These are phyloP conservation scores for Dicrurus megarhynchus DNA, from an alignment of 2,113 vertebrate genomes.

Conservation along the genomic window DNA sequence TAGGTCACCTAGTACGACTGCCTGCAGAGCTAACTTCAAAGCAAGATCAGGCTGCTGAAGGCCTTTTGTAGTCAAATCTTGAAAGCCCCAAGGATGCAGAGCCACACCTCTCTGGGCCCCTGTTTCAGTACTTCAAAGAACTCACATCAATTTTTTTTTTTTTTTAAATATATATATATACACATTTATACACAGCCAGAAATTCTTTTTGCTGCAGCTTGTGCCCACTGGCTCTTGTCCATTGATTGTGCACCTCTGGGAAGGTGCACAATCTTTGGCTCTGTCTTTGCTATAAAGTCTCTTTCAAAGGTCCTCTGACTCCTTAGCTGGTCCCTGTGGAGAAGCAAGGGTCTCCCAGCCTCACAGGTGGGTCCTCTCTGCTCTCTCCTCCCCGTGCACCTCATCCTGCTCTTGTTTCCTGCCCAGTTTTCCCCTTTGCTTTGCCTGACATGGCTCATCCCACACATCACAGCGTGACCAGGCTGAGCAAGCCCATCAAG, in stretches of 20 bases:
- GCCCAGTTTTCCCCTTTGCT: not conserved
- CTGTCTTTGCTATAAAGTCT: not conserved
- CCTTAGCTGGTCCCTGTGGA: not conserved
- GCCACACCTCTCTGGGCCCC: not conserved
- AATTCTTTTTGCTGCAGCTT: not conserved
- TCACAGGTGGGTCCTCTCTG: not conserved
- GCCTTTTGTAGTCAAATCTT: constrained; percentile 28
- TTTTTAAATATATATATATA: not conserved
- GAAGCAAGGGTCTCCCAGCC: not conserved
- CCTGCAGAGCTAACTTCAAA: constrained; percentile 57
- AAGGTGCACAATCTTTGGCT: not conserved
- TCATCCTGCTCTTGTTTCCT: not conserved
- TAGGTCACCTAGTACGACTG: not conserved
- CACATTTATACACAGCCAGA: not conserved
- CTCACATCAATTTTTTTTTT: not conserved
- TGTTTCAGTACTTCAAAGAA: not conserved
- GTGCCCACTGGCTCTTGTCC: not conserved
- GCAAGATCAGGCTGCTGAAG: constrained; percentile 10
- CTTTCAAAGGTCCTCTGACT: not conserved
- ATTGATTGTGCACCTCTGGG: not conserved
- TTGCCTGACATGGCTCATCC: not conserved
- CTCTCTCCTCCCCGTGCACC: not conserved
- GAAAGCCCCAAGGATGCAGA: not conserved
- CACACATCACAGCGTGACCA: not conserved
- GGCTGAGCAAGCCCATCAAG: not conserved